These are phyloP conservation scores for Ursus arctos DNA, from an alignment of 2,113 vertebrate genomes.

Conservation along the genomic window DNA sequence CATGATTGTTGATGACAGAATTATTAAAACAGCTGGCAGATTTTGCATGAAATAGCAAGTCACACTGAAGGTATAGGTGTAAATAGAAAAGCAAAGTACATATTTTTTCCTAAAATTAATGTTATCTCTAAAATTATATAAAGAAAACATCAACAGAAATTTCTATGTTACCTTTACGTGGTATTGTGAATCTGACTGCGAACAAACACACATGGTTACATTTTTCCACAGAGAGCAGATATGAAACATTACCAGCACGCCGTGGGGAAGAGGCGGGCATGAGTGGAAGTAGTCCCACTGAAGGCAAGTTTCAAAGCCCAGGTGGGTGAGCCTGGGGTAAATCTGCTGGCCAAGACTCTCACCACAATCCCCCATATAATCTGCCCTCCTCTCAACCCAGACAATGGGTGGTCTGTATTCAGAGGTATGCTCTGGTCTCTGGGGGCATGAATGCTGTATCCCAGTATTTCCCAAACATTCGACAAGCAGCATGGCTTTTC, in stretches of 20 bases:
- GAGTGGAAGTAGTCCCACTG: background rate
- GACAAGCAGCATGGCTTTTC: background rate
- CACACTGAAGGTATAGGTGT: conserved; percentile 13
- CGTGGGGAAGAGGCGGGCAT: background rate
- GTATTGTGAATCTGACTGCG: background rate
- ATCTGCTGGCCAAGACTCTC: background rate
- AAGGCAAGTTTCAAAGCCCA: background rate
- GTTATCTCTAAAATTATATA: background rate
- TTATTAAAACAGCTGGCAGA: background rate
- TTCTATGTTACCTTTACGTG: background rate
- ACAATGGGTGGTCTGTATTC: background rate
- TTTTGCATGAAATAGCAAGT: conserved; percentile 18
- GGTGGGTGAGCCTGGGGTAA: background rate
- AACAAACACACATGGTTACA: background rate
- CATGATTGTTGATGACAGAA: background rate
- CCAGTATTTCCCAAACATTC: background rate
- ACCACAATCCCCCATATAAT: background rate
- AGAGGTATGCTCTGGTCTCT: background rate
- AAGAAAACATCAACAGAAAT: background rate
- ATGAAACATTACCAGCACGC: background rate
- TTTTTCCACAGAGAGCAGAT: background rate
- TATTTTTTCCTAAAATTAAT: background rate
- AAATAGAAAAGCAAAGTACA: background rate
- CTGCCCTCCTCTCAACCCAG: background rate
- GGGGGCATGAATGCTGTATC: background rate